Percentiles rank a stretch among this genome's conserved stretches.
Evolutionary conservation across 2,888 invertebrate species (phyloP).

Genomic region (Lingula anatina): DNA sequence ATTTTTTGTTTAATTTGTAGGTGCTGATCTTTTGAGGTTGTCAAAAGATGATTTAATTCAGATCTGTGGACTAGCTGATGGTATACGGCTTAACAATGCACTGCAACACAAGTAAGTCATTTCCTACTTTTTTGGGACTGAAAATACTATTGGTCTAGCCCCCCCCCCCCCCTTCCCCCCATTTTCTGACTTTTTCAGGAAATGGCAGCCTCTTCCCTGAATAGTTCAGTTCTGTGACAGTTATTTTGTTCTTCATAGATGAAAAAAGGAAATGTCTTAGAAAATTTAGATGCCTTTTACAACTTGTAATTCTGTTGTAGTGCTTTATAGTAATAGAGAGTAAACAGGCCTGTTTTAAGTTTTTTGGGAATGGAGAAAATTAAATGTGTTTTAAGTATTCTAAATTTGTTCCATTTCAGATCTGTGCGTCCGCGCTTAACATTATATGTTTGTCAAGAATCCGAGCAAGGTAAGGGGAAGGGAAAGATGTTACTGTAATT

Average conservation of each 20-base stretch:
- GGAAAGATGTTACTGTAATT: too few relatives aligned
- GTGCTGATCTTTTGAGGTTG: conserved; percentile 77
- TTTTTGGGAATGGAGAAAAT: too few relatives aligned
- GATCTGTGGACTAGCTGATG: conserved; percentile 90
- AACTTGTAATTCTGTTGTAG: background rate
- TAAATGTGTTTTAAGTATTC: too few relatives aligned
- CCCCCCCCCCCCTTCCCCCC: too few relatives aligned
- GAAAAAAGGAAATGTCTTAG: too few relatives aligned
- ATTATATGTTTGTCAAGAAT: conserved; percentile 73
- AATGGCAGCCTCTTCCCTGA: background rate
- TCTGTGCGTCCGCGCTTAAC: conserved; percentile 72
- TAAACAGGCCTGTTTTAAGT: conserved; percentile 1
- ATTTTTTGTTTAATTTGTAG: too few relatives aligned
- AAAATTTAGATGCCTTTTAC: background rate
- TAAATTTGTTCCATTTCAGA: too few relatives aligned
- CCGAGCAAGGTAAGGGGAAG: conserved; percentile 46
- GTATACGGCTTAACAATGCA: conserved; percentile 86
- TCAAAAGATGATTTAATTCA: conserved; percentile 88
- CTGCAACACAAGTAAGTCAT: conserved; percentile 54
- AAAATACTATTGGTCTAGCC: too few relatives aligned
- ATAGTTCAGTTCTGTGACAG: background rate
- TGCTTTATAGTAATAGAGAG: too few relatives aligned
- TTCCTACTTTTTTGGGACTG: too few relatives aligned
- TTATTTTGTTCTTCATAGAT: background rate
- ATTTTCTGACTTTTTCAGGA: background rate